A percentile compares a stretch with the other conserved stretches of the same genome.
These are phyloP conservation scores for Strigamia transsilvanica DNA, from an alignment of 2,888 invertebrate species.

Conservation along the genomic window DNA sequence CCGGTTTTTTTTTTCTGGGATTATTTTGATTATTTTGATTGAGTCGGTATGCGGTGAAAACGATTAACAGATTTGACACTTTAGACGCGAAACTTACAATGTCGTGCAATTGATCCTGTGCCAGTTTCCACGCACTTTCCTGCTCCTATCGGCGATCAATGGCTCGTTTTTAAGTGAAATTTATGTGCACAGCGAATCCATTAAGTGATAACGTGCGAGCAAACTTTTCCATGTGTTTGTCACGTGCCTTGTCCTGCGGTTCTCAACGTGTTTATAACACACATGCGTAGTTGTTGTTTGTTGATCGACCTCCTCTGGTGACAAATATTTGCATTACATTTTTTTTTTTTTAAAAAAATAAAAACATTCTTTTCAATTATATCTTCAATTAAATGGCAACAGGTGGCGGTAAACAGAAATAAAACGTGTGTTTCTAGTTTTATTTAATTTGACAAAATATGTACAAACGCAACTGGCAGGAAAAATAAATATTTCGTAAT, in stretches of 20 bases:
- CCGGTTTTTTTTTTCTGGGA: too few relatives aligned
- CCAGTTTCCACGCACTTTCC: background rate
- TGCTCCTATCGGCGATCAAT: too few relatives aligned
- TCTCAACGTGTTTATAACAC: background rate
- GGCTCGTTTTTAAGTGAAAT: too few relatives aligned
- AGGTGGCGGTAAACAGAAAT: background rate
- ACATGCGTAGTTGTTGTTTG: background rate
- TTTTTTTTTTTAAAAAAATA: too few relatives aligned
- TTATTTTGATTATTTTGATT: too few relatives aligned
- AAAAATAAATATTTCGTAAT: background rate
- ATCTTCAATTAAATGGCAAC: background rate
- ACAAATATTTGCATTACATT: background rate
- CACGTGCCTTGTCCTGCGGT: background rate
- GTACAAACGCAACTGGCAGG: background rate
- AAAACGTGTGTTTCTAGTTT: background rate
- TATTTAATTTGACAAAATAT: background rate
- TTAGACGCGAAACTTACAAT: too few relatives aligned
- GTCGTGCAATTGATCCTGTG: background rate
- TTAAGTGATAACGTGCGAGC: background rate
- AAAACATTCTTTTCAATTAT: too few relatives aligned
- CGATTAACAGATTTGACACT: too few relatives aligned
- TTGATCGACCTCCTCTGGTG: background rate
- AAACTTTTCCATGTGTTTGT: slow-evolving; percentile 21
- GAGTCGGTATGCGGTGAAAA: too few relatives aligned
- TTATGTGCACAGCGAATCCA: slow-evolving; percentile 6